Evolutionary conservation across 2,797 vertebrate genomes (phyloP).

Genomic region (Acanthis flammea): DNA sequence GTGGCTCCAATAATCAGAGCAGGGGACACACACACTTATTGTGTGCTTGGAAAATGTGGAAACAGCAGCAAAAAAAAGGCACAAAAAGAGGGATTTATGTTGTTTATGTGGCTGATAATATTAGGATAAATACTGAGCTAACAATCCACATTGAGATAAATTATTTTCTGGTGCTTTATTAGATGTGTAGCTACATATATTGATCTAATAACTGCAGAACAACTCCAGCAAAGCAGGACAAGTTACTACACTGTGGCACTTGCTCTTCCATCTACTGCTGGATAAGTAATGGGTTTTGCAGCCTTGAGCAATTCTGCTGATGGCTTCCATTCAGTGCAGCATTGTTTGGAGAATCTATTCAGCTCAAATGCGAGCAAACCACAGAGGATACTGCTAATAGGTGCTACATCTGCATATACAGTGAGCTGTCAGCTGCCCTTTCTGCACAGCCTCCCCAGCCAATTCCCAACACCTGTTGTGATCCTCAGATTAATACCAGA

Average conservation of each 20-base stretch:
- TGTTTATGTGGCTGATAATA: not conserved
- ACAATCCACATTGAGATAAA: not conserved
- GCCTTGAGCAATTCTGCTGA: slow-evolving; percentile 36
- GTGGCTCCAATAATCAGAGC: not conserved
- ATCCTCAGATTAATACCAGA: not conserved
- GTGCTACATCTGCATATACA: slow-evolving; percentile 30
- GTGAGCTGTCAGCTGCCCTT: slow-evolving; percentile 30
- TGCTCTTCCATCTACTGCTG: not conserved
- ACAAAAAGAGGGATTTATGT: not conserved
- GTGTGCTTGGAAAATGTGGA: not conserved
- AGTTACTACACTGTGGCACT: not conserved
- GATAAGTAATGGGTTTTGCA: slow-evolving; percentile 18
- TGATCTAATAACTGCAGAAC: not conserved
- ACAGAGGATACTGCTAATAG: slow-evolving; percentile 35
- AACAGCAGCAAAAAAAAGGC: not conserved
- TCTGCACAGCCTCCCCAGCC: slow-evolving; percentile 32
- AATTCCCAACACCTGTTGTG: slow-evolving; percentile 60
- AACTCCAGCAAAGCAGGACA: slow-evolving; percentile 13
- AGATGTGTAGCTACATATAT: not conserved
- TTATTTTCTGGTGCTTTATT: not conserved
- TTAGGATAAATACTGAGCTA: not conserved
- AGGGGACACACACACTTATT: not conserved
- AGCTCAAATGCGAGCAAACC: slow-evolving; percentile 20
- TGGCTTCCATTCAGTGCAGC: slow-evolving; percentile 23
- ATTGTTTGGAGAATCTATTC: not conserved